Percentiles rank a stretch among this genome's conserved stretches.
phyloP scores from a whole-genome alignment of 92 coral and sea anemone genomes.

The Parazoanthus atlanticus region DNA sequence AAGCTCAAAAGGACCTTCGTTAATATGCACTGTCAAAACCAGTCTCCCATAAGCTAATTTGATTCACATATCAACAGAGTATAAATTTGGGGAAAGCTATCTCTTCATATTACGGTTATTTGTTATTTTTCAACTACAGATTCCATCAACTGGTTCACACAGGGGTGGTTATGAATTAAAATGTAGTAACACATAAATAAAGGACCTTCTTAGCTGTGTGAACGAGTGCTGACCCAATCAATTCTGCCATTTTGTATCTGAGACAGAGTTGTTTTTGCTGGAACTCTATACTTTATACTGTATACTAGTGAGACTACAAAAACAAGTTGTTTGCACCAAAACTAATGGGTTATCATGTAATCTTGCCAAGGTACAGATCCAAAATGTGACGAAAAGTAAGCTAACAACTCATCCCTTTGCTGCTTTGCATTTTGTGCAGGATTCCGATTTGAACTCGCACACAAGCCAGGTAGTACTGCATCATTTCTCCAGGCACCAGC shows the following conservation, averaged over 20 bases:
- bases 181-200: too few relatives aligned
- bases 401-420: constrained; percentile 47
- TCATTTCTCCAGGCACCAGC: constrained; percentile 47
- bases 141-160: too few relatives aligned
- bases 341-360: constrained; percentile 13
- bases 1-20: too few relatives aligned
- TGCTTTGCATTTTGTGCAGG: constrained; percentile 53
- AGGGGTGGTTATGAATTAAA: too few relatives aligned
- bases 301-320: not conserved
- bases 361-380: constrained; percentile 23
- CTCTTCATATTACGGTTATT: too few relatives aligned
- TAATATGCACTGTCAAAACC: too few relatives aligned
- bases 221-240: too few relatives aligned
- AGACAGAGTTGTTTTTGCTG: not conserved
- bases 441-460: constrained; percentile 18
- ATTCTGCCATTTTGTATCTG: not conserved
- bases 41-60: too few relatives aligned
- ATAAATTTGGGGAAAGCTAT: too few relatives aligned
- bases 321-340: not conserved
- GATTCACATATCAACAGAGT: too few relatives aligned
- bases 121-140: too few relatives aligned
- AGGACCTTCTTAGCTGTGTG: too few relatives aligned
- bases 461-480: not conserved
- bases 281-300: constrained; percentile 7
- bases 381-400: constrained; percentile 36